Percentiles rank a stretch among this genome's conserved stretches.
phyloP scores from a whole-genome alignment of 1,140 invertebrate species.

The Melanaphis sacchari region DNA sequence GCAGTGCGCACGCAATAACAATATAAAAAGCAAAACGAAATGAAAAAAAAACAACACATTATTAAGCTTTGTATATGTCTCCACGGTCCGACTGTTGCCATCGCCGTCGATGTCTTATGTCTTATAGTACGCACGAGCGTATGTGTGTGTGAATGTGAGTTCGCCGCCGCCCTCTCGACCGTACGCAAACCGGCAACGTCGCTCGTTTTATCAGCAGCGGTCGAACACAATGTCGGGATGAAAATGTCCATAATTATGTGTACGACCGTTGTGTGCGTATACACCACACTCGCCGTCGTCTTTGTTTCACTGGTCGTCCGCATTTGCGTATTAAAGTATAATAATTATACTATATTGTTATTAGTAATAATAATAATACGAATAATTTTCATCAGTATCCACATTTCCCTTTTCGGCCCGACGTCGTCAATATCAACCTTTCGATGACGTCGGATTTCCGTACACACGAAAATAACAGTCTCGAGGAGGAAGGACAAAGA shows the following conservation, averaged over 20 bases:
- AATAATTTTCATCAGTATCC: no score
- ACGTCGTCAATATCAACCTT: neutral
- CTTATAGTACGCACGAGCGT: neutral
- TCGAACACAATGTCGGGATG: slow-evolving; percentile 52
- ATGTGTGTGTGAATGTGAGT: neutral
- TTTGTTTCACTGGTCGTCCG: neutral
- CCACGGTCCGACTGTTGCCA: neutral
- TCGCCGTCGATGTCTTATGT: neutral
- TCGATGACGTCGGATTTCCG: neutral
- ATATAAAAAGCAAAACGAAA: slow-evolving; percentile 34
- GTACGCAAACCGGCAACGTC: slow-evolving; percentile 43
- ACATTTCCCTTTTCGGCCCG: neutral
- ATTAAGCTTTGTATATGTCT: slow-evolving; percentile 29
- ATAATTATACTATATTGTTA: no score
- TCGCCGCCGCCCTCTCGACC: slow-evolving; percentile 15
- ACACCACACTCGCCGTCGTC: neutral
- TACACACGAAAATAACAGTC: neutral
- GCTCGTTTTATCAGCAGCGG: slow-evolving; percentile 30
- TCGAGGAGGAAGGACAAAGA: neutral
- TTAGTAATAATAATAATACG: neutral
- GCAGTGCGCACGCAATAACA: slow-evolving; percentile 20
- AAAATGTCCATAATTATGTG: slow-evolving; percentile 56
- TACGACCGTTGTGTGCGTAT: neutral
- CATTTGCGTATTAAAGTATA: neutral
- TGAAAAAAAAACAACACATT: neutral